Evolutionary conservation across 2,797 vertebrate species (phyloP), one percentile per base, ranked within the genome.

Genomic region (Cheracebus regulus): DNA sequence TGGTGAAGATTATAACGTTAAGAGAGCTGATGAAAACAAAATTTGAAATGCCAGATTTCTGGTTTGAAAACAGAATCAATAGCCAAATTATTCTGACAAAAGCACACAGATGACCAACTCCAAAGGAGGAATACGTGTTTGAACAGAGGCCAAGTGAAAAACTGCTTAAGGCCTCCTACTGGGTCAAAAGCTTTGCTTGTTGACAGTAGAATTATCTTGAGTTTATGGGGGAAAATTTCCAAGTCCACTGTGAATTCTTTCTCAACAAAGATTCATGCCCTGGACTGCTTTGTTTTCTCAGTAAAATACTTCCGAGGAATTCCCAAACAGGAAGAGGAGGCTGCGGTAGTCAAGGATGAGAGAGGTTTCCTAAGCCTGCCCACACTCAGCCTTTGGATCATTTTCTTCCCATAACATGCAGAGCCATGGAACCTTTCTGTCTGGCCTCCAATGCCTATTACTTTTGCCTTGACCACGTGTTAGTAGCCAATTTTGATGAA

Each of bases 201-300:
- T 93, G 97, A 97, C 87, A 78, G 44, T n/a, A 88, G 81, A 94
- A 82, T 95, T 90, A 93, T 57, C 94, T 92, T 52, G 78, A 95
- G 57, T 95, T 93, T 88, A 72, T 80, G 55, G 36, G 50, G 64
- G 36, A 41, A 90, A 85, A 13, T 88, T 93, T 90, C 73, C 72
- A 96, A 95, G 83, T 93, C 73, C 41, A 70, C 72, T 96, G 79
- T 61, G 50, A 95, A 91, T 39, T 93, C 61, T 90, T 95, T 75
- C 80, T 70, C 72, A 76, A 33, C 36, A 89, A 36, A 97, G 41
- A 92, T 33, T 89, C 52, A 78, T 3, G 48, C 13, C 46, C 14
- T 41, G 33, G 52, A 17, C 19, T 55, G 55, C 39, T 94, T 75
- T 96, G 76, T 88, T 95, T 96, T 93, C 75, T 94, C 30, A 30